These are phyloP conservation scores for Pangasianodon hypophthalmus DNA, from an alignment of 2,113 vertebrate species.

Conservation along the genomic window DNA sequence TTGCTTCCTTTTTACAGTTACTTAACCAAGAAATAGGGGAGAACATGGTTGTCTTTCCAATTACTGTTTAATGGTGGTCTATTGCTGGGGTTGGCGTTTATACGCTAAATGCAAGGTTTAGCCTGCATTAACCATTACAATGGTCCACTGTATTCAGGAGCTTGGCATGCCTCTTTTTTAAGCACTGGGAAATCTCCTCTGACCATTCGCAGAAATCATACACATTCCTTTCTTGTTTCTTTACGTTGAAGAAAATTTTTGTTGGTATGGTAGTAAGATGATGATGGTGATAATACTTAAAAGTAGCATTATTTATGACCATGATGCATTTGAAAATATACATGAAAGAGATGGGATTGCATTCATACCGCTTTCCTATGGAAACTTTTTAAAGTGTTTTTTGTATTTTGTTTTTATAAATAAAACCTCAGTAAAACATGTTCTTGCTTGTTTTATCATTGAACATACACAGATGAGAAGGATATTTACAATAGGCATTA, in stretches of 20 bases:
- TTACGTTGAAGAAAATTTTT: slow-evolving; percentile 55
- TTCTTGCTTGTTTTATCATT: neutral
- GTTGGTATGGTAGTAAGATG: slow-evolving; percentile 61
- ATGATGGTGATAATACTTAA: slow-evolving; percentile 50
- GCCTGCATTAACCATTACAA: slow-evolving; percentile 16
- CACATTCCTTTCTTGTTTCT: slow-evolving; percentile 26
- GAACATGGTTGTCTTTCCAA: slow-evolving; percentile 49
- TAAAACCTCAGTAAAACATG: slow-evolving; percentile 60
- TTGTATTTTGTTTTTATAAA: slow-evolving; percentile 72
- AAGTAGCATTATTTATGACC: slow-evolving; percentile 26
- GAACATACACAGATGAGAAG: neutral
- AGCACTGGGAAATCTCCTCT: slow-evolving; percentile 53
- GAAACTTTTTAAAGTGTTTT: slow-evolving; percentile 80
- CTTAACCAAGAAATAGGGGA: slow-evolving; percentile 60
- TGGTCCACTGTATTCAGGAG: slow-evolving; percentile 36
- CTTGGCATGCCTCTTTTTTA: neutral
- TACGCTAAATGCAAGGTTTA: no score
- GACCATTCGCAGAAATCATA: slow-evolving; percentile 57
- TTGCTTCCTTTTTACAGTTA: slow-evolving; percentile 55
- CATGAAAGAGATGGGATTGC: slow-evolving; percentile 86
- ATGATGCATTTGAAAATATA: slow-evolving; percentile 70
- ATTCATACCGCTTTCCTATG: slow-evolving; percentile 93
- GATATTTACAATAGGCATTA: neutral
- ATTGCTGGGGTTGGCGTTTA: neutral
- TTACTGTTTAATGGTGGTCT: slow-evolving; percentile 59